These are phyloP conservation scores for Podarcis raffonei DNA, from an alignment of 2,113 vertebrate species.

Conservation along the genomic window DNA sequence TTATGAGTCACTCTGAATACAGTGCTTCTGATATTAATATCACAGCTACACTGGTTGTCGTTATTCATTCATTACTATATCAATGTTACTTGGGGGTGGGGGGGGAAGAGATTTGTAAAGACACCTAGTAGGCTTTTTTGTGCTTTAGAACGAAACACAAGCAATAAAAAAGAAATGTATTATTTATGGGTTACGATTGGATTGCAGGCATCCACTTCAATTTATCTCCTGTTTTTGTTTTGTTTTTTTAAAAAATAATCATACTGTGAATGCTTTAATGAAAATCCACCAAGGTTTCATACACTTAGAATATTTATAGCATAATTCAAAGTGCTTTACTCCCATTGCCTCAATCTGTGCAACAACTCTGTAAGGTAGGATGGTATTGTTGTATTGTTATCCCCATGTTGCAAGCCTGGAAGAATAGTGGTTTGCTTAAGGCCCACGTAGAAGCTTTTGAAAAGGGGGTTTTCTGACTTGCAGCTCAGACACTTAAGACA, in stretches of 20 bases:
- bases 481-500: neutral
- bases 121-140: conserved; percentile 15
- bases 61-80: conserved; percentile 19
- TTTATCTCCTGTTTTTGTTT: neutral
- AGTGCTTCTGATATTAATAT: conserved; percentile 41
- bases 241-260: neutral
- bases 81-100: neutral
- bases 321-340: neutral
- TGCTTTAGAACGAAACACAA: neutral
- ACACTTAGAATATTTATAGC: neutral
- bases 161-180: neutral
- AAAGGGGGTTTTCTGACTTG: neutral
- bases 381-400: neutral
- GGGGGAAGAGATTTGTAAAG: neutral
- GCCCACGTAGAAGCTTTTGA: neutral
- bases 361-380: neutral
- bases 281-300: conserved; percentile 13
- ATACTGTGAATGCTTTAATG: neutral
- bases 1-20: conserved; percentile 11
- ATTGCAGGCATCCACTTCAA: neutral
- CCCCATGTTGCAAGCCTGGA: neutral
- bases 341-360: neutral
- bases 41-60: conserved; percentile 12
- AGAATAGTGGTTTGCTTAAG: neutral
- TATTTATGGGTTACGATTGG: neutral